Evolutionary conservation across 2,888 invertebrate species (phyloP).

Genomic region (Platypus cylindrus): DNA sequence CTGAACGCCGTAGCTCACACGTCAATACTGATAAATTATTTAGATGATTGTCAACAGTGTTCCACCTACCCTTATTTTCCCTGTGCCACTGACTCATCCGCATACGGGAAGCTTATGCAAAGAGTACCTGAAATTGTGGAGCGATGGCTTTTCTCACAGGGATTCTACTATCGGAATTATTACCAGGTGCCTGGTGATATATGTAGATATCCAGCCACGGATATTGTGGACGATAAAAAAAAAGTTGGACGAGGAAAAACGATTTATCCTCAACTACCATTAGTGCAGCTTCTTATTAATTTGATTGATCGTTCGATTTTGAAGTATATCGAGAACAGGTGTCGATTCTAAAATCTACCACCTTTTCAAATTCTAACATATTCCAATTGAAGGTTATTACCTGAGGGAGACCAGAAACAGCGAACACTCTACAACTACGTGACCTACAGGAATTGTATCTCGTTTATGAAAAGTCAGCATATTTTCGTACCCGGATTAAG

Average conservation of each 20-base stretch:
- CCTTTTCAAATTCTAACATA: neutral
- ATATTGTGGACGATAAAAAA: constrained; percentile 5
- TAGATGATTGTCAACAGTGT: too few relatives aligned
- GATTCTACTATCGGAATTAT: constrained; percentile 22
- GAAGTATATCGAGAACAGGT: constrained; percentile 17
- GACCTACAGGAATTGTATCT: constrained; percentile 29
- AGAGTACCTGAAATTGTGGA: constrained; percentile 26
- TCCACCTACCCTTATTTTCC: constrained; percentile 26
- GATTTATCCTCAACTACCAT: constrained; percentile 18
- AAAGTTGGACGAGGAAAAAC: constrained; percentile 9
- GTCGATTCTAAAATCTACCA: too few relatives aligned
- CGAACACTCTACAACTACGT: constrained; percentile 22
- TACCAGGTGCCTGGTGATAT: constrained; percentile 27
- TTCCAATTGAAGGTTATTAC: too few relatives aligned
- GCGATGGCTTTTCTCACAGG: constrained; percentile 32
- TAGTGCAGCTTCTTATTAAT: constrained; percentile 26
- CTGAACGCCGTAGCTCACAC: constrained; percentile 27
- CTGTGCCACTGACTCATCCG: constrained; percentile 9
- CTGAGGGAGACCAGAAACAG: constrained; percentile 10
- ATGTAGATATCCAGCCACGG: constrained; percentile 11
- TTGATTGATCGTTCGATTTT: constrained; percentile 23
- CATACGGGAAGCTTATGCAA: constrained; percentile 23
- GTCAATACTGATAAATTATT: constrained; percentile 28
- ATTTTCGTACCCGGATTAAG: constrained; percentile 32
- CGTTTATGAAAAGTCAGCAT: constrained; percentile 28